phyloP scores from a whole-genome alignment of 2,888 invertebrate genomes.

The Gari tellinella region DNA sequence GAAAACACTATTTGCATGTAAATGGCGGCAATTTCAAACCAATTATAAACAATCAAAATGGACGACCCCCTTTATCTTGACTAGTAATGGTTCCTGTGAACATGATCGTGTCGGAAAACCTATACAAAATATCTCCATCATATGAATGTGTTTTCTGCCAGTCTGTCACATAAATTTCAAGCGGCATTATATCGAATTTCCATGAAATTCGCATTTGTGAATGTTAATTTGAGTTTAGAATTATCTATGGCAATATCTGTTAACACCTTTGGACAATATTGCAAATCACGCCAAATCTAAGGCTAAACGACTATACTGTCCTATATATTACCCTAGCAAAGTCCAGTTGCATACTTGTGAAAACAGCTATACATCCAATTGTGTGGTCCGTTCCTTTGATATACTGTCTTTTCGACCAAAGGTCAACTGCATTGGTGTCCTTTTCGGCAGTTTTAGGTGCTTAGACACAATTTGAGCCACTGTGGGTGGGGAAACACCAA shows the following conservation, averaged over 20 bases:
- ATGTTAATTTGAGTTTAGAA: constrained; percentile 37
- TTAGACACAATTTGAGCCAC: constrained; percentile 32
- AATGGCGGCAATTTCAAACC: constrained; percentile 43
- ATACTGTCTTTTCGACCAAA: no score
- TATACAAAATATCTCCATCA: constrained; percentile 35
- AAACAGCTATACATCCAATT: no score
- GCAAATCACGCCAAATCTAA: no score
- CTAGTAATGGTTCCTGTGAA: constrained; percentile 26
- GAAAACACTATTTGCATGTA: constrained; percentile 47
- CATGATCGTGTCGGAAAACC: constrained; percentile 31
- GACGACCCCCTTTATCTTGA: constrained; percentile 31
- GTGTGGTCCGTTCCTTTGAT: no score
- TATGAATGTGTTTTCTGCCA: constrained; percentile 48
- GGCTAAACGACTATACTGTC: no score
- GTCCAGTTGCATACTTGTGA: no score
- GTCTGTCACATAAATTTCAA: constrained; percentile 42
- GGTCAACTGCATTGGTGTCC: no score
- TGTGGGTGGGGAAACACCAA: constrained; percentile 22
- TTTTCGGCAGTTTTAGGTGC: background rate
- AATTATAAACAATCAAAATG: constrained; percentile 41
- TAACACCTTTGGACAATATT: constrained; percentile 10
- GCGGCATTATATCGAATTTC: constrained; percentile 34
- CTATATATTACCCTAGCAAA: no score
- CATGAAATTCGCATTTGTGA: constrained; percentile 17
- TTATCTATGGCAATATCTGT: constrained; percentile 39